Evolutionary conservation across 2,113 vertebrate genomes (phyloP).

Genomic region (Hemiscyllium ocellatum): DNA sequence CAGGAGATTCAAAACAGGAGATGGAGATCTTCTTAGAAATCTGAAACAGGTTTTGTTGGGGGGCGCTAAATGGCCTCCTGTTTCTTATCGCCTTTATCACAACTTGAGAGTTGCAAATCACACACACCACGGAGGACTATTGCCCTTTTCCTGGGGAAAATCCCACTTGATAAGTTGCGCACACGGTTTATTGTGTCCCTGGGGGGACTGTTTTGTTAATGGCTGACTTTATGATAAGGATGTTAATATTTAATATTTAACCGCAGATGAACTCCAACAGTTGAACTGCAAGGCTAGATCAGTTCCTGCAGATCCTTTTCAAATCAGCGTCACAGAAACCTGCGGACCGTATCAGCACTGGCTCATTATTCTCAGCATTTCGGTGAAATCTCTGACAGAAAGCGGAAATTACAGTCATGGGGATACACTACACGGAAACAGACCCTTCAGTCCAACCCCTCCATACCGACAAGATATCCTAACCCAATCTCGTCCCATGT

Average conservation of each 20-base stretch:
- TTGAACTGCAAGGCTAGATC: neutral
- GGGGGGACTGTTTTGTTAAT: neutral
- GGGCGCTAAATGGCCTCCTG: neutral
- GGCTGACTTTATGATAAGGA: neutral
- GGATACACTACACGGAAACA: too few species aligned
- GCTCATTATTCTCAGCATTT: too few species aligned
- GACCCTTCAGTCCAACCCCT: too few species aligned
- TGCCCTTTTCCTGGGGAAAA: neutral
- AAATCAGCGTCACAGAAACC: neutral
- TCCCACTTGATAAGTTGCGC: neutral
- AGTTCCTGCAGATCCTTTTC: neutral
- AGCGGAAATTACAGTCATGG: too few species aligned
- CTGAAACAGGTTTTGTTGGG: neutral
- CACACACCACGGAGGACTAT: neutral
- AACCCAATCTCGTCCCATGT: too few species aligned
- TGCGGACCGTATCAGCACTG: neutral
- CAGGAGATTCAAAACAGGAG: too few species aligned
- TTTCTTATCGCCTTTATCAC: neutral
- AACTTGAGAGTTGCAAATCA: neutral
- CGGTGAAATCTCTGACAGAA: too few species aligned
- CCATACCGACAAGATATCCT: too few species aligned
- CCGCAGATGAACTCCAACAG: neutral
- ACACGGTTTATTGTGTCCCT: neutral
- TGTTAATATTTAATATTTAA: neutral
- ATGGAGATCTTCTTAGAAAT: neutral